Conservation (phyloP, 1,140 invertebrate genomes). For the Caligus rogercresseyi region DNA sequence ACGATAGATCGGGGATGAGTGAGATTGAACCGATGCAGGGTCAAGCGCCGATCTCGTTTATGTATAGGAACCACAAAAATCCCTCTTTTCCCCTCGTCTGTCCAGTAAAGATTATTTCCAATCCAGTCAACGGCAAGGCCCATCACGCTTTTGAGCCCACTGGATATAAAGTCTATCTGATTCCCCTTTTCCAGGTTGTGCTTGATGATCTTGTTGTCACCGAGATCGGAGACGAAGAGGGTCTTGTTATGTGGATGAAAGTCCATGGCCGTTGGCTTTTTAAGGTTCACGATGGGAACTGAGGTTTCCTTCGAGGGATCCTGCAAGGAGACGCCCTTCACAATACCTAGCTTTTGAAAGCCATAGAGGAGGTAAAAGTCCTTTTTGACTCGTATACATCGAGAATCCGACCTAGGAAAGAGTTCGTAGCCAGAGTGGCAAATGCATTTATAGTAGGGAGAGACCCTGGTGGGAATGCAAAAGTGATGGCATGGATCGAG, state of each 20-base stretch:
- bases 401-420: not conserved
- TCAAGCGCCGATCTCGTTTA: slow-evolving; percentile 34
- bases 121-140: slow-evolving; percentile 60
- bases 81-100: slow-evolving; percentile 41
- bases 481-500: slow-evolving; percentile 7
- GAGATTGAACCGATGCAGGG: slow-evolving; percentile 35
- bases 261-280: slow-evolving; percentile 43
- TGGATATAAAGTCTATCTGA: slow-evolving; percentile 30
- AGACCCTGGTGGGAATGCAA: slow-evolving; percentile 16
- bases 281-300: slow-evolving; percentile 44
- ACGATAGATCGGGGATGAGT: slow-evolving; percentile 45
- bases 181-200: slow-evolving; percentile 30
- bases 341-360: slow-evolving; percentile 41
- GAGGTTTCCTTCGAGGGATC: slow-evolving; percentile 32
- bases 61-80: slow-evolving; percentile 43
- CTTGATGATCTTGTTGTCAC: slow-evolving; percentile 35
- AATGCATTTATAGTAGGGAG: slow-evolving; percentile 18
- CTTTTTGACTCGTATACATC: slow-evolving; percentile 28
- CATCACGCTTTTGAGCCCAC: slow-evolving; percentile 39
- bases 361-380: slow-evolving; percentile 36
- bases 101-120: slow-evolving; percentile 61
- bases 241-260: slow-evolving; percentile 42
- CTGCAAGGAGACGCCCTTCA: slow-evolving; percentile 39
- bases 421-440: slow-evolving; percentile 3
- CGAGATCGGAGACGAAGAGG: slow-evolving; percentile 49